Percentiles rank a stretch among this genome's conserved stretches.
Conservation (phyloP, 2,888 invertebrate genomes). For the Heliconius charithonia region DNA sequence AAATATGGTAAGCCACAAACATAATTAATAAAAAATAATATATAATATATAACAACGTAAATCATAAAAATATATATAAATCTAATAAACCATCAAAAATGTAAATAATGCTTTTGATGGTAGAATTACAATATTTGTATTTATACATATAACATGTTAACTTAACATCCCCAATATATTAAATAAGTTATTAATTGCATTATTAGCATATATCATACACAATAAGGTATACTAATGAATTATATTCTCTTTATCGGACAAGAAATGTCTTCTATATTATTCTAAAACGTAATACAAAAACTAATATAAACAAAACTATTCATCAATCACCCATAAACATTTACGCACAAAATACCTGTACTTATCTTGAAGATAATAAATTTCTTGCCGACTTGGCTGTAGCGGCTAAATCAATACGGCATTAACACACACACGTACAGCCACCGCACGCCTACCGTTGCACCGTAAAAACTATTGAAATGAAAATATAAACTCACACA, state of each 20-base stretch:
- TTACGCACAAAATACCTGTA: constrained; percentile 26
- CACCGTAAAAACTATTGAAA: constrained; percentile 81
- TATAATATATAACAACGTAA: no score
- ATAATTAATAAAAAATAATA: no score
- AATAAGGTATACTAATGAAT: neutral
- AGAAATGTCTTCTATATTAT: neutral
- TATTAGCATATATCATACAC: neutral
- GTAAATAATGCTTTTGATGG: no score
- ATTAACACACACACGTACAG: constrained; percentile 73
- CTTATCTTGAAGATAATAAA: constrained; percentile 71
- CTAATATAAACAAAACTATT: neutral
- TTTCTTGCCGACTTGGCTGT: constrained; percentile 70
- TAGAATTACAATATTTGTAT: no score
- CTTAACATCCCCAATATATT: no score
- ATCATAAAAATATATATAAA: no score
- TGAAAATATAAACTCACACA: constrained; percentile 79
- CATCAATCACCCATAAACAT: constrained; percentile 9
- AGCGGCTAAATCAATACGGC: constrained; percentile 77
- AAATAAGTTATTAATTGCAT: no score
- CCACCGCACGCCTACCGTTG: constrained; percentile 66
- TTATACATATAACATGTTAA: no score
- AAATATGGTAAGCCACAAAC: no score
- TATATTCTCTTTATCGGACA: neutral
- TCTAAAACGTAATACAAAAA: neutral
- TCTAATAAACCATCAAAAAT: no score